Evolutionary conservation across 2,797 vertebrate genomes (phyloP).

Genomic region (Bryconaethiops microstoma): DNA sequence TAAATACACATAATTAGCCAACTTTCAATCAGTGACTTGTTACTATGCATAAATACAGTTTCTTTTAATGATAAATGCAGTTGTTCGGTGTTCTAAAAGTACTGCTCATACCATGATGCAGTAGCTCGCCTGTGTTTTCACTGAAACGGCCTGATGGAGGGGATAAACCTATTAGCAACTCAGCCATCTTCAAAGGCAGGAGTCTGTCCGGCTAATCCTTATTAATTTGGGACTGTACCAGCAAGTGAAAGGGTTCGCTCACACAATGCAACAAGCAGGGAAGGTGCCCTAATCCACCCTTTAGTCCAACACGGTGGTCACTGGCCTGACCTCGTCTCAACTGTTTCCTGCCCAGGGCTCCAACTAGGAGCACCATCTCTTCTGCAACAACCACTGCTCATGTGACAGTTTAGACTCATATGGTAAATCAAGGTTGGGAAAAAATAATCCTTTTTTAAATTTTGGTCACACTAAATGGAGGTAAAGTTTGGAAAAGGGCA

Average conservation of each 20-base stretch:
- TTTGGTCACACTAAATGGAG: no score
- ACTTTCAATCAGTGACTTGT: no score
- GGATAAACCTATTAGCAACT: constrained; percentile 70
- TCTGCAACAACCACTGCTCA: background rate
- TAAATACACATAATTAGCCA: no score
- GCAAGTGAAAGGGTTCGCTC: constrained; percentile 54
- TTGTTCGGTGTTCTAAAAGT: background rate
- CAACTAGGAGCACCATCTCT: background rate
- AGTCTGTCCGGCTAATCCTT: constrained; percentile 60
- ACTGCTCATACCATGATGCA: background rate
- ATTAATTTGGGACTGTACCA: constrained; percentile 58
- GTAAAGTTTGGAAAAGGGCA: no score
- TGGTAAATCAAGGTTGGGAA: background rate
- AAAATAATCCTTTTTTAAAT: background rate
- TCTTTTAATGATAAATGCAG: background rate
- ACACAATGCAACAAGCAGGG: constrained; percentile 44
- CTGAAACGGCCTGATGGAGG: constrained; percentile 51
- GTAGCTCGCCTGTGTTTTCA: constrained; percentile 42
- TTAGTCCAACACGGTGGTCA: constrained; percentile 37
- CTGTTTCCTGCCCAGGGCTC: background rate
- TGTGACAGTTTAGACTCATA: background rate
- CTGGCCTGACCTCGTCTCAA: constrained; percentile 16
- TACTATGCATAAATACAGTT: no score
- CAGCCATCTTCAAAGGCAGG: constrained; percentile 70
- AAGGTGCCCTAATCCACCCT: constrained; percentile 65